A percentile compares a stretch with the other conserved stretches of the same genome.
Conservation (phyloP, 1,140 invertebrate species). For the Schlechtendalia chinensis region DNA sequence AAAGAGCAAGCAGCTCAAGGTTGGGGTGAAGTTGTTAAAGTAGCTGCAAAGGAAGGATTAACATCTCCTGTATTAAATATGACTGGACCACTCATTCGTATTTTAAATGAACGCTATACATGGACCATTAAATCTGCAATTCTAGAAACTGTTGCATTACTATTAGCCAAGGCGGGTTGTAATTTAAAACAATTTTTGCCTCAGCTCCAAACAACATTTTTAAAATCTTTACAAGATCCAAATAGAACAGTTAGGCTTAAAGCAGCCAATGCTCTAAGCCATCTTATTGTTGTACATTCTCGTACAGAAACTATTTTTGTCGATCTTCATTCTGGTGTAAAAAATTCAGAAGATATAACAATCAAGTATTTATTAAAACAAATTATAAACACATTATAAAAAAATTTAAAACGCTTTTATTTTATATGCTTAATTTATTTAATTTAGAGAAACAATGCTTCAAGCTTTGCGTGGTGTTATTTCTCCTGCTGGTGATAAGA, state of each 20-base stretch:
- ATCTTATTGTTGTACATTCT: conserved; percentile 87
- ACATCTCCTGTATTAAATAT: conserved; percentile 95
- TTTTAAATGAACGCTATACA: conserved; percentile 92
- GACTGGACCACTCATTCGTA: conserved; percentile 94
- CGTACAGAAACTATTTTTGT: conserved; percentile 84
- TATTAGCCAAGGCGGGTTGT: conserved; percentile 74
- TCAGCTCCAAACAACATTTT: conserved; percentile 95
- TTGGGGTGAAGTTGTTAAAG: conserved; percentile 85
- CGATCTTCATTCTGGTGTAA: conserved; percentile 84
- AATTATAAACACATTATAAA: neutral
- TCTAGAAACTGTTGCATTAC: conserved; percentile 85
- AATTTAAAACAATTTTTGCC: conserved; percentile 92
- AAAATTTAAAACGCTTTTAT: neutral
- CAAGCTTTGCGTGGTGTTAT: conserved; percentile 84
- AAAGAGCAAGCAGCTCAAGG: conserved; percentile 95
- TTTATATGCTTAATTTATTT: neutral
- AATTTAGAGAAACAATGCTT: conserved; percentile 79
- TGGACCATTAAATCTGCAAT: conserved; percentile 93
- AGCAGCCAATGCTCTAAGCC: conserved; percentile 82
- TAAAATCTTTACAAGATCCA: conserved; percentile 88
- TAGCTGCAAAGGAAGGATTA: conserved; percentile 80
- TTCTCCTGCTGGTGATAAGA: conserved; percentile 80
- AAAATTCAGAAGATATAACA: conserved; percentile 76
- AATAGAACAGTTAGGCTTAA: conserved; percentile 84
- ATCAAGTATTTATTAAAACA: conserved; percentile 68